A percentile compares a stretch with the other conserved stretches of the same genome.
Evolutionary conservation across 2,797 vertebrate species (phyloP).

Genomic region (Hozukius guyotensis): DNA sequence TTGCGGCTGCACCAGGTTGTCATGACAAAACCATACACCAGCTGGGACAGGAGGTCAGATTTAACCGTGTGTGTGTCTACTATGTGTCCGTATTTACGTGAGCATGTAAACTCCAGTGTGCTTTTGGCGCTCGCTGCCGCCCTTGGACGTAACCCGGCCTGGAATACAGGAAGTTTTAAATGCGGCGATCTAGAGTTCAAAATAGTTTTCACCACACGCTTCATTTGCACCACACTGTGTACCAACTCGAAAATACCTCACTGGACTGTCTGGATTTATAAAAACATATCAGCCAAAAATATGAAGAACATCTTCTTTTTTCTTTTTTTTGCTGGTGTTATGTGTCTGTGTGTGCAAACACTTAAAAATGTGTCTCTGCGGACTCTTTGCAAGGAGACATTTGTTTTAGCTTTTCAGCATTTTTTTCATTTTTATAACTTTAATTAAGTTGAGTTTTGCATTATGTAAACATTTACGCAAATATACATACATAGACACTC

Average conservation of each 20-base stretch:
- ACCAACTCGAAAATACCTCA: background rate
- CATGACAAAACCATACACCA: constrained; percentile 46
- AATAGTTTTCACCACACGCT: constrained; percentile 16
- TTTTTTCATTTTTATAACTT: no score
- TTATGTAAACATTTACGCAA: background rate
- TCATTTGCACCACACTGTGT: background rate
- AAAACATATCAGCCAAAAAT: background rate
- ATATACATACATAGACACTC: background rate
- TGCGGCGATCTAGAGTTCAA: constrained; percentile 11
- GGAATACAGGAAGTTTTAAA: constrained; percentile 46
- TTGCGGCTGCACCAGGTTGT: constrained; percentile 39
- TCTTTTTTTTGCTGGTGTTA: background rate
- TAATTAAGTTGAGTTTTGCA: no score
- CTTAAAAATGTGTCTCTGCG: background rate
- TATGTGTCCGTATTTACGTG: constrained; percentile 31
- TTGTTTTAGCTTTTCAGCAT: constrained; percentile 37
- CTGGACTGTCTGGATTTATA: constrained; percentile 8
- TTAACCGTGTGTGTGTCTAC: constrained; percentile 32
- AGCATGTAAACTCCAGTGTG: constrained; percentile 26
- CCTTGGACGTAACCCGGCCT: constrained; percentile 30
- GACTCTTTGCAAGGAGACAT: constrained; percentile 39
- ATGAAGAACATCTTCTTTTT: background rate
- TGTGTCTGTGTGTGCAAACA: background rate
- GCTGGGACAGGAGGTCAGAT: constrained; percentile 52
- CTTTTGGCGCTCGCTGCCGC: constrained; percentile 13